Percentiles rank a stretch among this genome's conserved stretches.
phyloP scores from a whole-genome alignment of 1,140 invertebrate species.

The Drosophila murphyi region DNA sequence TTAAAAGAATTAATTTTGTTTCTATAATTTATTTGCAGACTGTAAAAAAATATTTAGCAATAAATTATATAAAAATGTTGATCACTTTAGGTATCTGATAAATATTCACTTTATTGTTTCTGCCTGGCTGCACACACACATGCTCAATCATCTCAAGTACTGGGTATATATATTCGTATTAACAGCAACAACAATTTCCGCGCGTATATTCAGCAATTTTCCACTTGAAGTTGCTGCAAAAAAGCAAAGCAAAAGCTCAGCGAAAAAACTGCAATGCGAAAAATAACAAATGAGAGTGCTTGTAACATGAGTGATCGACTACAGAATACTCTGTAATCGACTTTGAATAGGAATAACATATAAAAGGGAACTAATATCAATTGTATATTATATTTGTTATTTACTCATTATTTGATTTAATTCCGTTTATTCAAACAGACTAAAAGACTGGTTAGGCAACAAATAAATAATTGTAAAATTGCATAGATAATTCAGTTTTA shows the following conservation, averaged over 20 bases:
- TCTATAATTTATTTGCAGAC: background rate
- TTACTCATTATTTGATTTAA: too few relatives aligned
- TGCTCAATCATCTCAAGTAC: background rate
- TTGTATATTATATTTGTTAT: too few relatives aligned
- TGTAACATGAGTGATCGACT: background rate
- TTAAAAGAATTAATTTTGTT: background rate
- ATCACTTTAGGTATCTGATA: constrained; percentile 8
- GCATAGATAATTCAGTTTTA: too few relatives aligned
- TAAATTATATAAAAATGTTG: constrained; percentile 6
- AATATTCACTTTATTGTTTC: constrained; percentile 7
- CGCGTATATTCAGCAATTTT: constrained; percentile 70
- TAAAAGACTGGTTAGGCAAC: too few relatives aligned
- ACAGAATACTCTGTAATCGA: too few relatives aligned
- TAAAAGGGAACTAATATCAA: too few relatives aligned
- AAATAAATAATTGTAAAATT: too few relatives aligned
- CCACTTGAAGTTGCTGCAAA: constrained; percentile 71
- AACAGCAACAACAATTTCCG: constrained; percentile 19
- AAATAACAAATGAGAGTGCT: constrained; percentile 18
- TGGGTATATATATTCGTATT: constrained; percentile 12
- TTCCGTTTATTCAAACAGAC: too few relatives aligned
- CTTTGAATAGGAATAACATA: too few relatives aligned
- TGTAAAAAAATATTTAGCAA: background rate
- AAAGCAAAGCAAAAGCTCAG: constrained; percentile 37
- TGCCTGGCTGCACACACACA: background rate
- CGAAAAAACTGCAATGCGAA: constrained; percentile 38